Conservation (phyloP, 2,888 invertebrate genomes). For the Rhagonycha lutea region DNA sequence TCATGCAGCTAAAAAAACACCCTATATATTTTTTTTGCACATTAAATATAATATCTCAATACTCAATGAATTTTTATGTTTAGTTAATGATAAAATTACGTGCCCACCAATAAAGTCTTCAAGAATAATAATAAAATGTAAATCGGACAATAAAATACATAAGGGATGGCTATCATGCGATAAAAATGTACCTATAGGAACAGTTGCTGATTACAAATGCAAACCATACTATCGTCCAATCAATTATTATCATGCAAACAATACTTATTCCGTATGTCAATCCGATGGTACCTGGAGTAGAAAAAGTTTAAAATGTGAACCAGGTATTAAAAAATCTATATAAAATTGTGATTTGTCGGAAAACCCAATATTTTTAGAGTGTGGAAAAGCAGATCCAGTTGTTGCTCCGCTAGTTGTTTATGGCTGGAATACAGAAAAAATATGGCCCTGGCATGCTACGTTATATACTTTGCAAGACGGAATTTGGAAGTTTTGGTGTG, state of each 20-base stretch:
- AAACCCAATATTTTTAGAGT: slow-evolving; percentile 32
- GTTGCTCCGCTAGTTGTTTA: slow-evolving; percentile 52
- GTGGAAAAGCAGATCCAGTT: slow-evolving; percentile 46
- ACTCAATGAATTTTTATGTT: not conserved
- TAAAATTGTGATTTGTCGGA: not conserved
- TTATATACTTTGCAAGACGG: slow-evolving; percentile 55
- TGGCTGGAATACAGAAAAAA: slow-evolving; percentile 49
- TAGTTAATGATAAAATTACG: slow-evolving; percentile 20
- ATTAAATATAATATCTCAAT: too few relatives aligned
- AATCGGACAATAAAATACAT: slow-evolving; percentile 40
- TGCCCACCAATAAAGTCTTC: slow-evolving; percentile 40
- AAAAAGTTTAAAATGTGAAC: slow-evolving; percentile 48
- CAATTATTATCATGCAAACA: slow-evolving; percentile 33
- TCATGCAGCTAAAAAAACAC: too few relatives aligned
- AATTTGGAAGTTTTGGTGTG: slow-evolving; percentile 59
- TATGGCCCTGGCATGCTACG: slow-evolving; percentile 63
- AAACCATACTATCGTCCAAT: slow-evolving; percentile 48
- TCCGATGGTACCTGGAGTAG: slow-evolving; percentile 54
- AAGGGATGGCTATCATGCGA: slow-evolving; percentile 48
- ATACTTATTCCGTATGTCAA: slow-evolving; percentile 47
- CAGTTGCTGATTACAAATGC: slow-evolving; percentile 48
- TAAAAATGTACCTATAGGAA: slow-evolving; percentile 45
- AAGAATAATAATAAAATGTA: slow-evolving; percentile 41
- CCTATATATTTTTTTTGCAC: too few relatives aligned
- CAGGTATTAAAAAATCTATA: slow-evolving; percentile 39